phyloP scores from a whole-genome alignment of 2,797 vertebrate species.

The Silurus aristotelis region DNA sequence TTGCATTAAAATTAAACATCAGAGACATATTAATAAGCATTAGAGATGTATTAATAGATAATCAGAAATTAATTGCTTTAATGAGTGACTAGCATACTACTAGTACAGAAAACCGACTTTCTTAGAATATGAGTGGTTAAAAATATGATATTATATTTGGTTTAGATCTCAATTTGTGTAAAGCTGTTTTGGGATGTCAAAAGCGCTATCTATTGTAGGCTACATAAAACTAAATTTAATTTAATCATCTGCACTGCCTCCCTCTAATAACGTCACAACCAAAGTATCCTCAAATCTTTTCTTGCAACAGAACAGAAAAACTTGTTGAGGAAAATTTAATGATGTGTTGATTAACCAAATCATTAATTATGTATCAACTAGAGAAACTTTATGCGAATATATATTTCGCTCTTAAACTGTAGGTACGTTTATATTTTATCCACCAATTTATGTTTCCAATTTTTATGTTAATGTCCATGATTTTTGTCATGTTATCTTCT shows the following conservation, averaged over 20 bases:
- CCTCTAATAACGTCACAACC: too few relatives aligned
- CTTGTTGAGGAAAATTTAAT: too few relatives aligned
- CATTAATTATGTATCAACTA: not conserved
- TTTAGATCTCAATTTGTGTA: too few relatives aligned
- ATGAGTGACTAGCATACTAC: not conserved
- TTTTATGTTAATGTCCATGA: not conserved
- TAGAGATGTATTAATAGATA: not conserved
- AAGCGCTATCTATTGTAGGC: too few relatives aligned
- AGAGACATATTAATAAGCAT: not conserved
- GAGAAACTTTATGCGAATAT: not conserved
- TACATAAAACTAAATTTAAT: too few relatives aligned
- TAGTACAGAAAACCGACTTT: not conserved
- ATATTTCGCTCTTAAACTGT: not conserved
- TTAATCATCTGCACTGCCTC: too few relatives aligned
- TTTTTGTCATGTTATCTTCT: too few relatives aligned
- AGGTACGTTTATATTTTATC: not conserved
- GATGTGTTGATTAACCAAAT: not conserved
- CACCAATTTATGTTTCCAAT: not conserved
- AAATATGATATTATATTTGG: too few relatives aligned
- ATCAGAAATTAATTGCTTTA: not conserved
- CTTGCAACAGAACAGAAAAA: not conserved
- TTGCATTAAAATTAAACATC: not conserved
- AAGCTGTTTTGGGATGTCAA: too few relatives aligned
- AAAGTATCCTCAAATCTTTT: not conserved
- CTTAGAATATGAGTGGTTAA: not conserved